Percentiles rank a stretch among this genome's conserved stretches.
Conservation (phyloP, 35 echinoderm and acorn worm genomes). For the Ophioderma brevispina region DNA sequence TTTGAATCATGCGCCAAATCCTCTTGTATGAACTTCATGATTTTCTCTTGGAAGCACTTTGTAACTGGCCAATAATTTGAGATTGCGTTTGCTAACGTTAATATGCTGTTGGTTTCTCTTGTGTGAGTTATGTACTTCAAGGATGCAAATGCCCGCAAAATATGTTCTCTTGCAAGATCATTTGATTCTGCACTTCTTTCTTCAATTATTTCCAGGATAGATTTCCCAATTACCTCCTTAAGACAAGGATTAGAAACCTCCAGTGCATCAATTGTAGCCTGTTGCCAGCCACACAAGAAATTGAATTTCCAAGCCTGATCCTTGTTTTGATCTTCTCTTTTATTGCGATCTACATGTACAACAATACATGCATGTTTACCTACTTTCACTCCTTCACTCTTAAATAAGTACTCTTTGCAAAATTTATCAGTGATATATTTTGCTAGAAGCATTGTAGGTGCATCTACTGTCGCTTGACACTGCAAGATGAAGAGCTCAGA, state of each 20-base stretch:
- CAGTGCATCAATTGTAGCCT: neutral
- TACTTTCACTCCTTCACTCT: neutral
- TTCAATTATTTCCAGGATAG: neutral
- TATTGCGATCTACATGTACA: constrained; percentile 31
- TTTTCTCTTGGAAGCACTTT: no score
- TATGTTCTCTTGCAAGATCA: neutral
- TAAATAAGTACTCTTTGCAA: neutral
- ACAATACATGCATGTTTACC: constrained; percentile 27
- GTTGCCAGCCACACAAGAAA: neutral
- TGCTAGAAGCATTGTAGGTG: constrained; percentile 12
- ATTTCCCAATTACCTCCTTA: neutral
- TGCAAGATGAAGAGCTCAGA: constrained; percentile 12
- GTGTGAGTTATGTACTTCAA: neutral
- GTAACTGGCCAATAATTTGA: no score
- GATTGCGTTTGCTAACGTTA: no score
- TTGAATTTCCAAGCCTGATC: neutral
- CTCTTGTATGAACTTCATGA: no score
- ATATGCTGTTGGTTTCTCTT: neutral
- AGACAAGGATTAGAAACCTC: neutral
- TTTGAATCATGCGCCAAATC: no score
- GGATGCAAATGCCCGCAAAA: neutral
- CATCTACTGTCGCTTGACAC: constrained; percentile 7
- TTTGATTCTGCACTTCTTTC: neutral
- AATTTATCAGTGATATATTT: constrained; percentile 2
- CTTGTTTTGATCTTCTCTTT: neutral